Conservation (phyloP, 1,140 invertebrate species). For the Brachionus koreanus region DNA sequence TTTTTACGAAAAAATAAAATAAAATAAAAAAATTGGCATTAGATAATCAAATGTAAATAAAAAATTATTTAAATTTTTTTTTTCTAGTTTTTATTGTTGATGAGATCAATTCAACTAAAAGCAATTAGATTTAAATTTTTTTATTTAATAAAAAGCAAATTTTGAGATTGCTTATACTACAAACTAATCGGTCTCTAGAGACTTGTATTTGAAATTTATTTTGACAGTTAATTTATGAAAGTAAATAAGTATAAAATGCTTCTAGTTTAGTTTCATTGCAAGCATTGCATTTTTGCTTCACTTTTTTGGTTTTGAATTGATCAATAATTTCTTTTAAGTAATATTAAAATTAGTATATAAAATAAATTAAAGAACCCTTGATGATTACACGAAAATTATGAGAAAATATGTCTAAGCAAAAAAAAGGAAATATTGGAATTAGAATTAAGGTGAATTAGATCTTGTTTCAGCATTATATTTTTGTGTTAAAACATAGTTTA, state of each 20-base stretch:
- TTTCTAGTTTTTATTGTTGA: neutral
- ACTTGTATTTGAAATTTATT: neutral
- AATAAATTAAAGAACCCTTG: neutral
- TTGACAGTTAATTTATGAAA: too few relatives aligned
- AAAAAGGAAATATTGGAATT: neutral
- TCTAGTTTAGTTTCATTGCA: too few relatives aligned
- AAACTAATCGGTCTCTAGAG: neutral
- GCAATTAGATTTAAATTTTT: neutral
- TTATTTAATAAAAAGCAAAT: neutral
- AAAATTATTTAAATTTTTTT: neutral
- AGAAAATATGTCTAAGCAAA: neutral
- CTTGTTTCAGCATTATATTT: neutral
- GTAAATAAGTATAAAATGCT: too few relatives aligned
- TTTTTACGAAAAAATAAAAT: neutral
- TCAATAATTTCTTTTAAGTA: neutral
- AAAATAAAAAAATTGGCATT: neutral
- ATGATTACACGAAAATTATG: neutral
- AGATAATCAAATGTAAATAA: conserved; percentile 5
- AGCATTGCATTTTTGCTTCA: neutral
- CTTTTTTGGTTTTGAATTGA: neutral
- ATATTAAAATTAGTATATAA: neutral
- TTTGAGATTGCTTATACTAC: neutral
- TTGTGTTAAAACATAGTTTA: neutral
- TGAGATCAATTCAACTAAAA: neutral
- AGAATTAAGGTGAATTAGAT: neutral